Evolutionary conservation across 2,797 vertebrate species (phyloP).

Genomic region (Uromys caudimaculatus): DNA sequence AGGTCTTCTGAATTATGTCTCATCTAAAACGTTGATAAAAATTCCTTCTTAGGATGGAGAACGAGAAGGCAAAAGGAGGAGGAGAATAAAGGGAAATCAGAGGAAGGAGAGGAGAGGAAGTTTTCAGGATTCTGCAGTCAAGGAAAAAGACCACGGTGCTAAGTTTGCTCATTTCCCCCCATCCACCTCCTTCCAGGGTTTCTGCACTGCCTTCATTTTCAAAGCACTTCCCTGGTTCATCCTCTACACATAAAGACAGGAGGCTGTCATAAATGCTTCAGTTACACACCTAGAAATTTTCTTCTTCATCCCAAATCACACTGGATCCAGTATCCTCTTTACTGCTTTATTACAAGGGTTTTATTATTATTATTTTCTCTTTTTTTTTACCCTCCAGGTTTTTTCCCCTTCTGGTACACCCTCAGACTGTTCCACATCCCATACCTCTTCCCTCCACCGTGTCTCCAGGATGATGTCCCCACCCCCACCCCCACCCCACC

Average conservation of each 20-base stretch:
- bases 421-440: too few relatives aligned
- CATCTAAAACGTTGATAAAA: not conserved
- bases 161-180: not conserved
- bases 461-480: too few relatives aligned
- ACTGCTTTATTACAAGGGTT: not conserved
- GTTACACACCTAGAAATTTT: not conserved
- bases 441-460: too few relatives aligned
- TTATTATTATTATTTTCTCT: too few relatives aligned
- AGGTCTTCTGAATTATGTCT: not conserved
- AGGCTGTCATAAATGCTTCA: not conserved
- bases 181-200: not conserved
- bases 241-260: not conserved
- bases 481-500: too few relatives aligned
- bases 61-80: not conserved
- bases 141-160: not conserved
- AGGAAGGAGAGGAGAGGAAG: not conserved
- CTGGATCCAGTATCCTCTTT: not conserved
- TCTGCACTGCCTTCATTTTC: not conserved
- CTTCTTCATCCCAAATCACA: not conserved
- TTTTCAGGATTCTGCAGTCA: not conserved
- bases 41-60: too few relatives aligned
- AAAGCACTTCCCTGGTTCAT: not conserved
- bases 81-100: not conserved
- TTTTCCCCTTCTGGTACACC: too few relatives aligned
- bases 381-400: too few relatives aligned